Conservation (phyloP, 2,797 vertebrate species). For the Fundulus diaphanus region DNA sequence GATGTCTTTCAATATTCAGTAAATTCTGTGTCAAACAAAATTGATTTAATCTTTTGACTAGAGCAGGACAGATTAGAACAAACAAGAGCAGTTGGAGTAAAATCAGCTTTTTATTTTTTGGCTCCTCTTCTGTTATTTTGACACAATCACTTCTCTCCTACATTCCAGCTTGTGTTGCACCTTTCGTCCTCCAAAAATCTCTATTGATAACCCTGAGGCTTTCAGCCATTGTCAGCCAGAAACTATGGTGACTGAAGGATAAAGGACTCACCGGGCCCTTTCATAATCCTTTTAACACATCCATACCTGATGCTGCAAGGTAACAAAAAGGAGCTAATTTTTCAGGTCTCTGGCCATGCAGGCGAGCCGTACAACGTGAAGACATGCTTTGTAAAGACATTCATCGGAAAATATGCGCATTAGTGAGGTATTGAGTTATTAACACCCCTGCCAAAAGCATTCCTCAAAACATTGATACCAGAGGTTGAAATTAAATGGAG, state of each 20-base stretch:
- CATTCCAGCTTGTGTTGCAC: constrained; percentile 56
- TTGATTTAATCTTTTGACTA: neutral
- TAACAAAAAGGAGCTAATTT: constrained; percentile 65
- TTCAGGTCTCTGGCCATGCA: constrained; percentile 35
- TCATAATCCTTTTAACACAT: constrained; percentile 53
- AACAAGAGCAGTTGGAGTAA: constrained; percentile 11
- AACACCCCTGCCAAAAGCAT: neutral
- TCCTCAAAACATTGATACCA: neutral
- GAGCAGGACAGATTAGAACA: neutral
- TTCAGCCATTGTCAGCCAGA: constrained; percentile 66
- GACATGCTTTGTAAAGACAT: constrained; percentile 49
- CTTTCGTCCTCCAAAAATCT: constrained; percentile 50
- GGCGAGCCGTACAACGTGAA: constrained; percentile 23
- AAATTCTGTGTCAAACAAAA: neutral
- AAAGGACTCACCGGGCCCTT: constrained; percentile 53
- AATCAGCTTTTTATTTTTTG: neutral
- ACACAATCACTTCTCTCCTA: constrained; percentile 27
- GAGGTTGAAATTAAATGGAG: too few species aligned
- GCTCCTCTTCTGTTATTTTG: constrained; percentile 32
- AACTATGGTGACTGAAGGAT: constrained; percentile 56
- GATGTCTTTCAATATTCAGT: too few species aligned
- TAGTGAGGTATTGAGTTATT: constrained; percentile 6
- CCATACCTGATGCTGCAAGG: constrained; percentile 63
- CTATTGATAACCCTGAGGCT: constrained; percentile 55
- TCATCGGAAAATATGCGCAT: constrained; percentile 56